A percentile compares a stretch with the other conserved stretches of the same genome.
These are phyloP conservation scores for Pseudorhiza aurosa DNA, from an alignment of 30 jellyfish, hydroid and myxozoan genomes.

Conservation along the genomic window DNA sequence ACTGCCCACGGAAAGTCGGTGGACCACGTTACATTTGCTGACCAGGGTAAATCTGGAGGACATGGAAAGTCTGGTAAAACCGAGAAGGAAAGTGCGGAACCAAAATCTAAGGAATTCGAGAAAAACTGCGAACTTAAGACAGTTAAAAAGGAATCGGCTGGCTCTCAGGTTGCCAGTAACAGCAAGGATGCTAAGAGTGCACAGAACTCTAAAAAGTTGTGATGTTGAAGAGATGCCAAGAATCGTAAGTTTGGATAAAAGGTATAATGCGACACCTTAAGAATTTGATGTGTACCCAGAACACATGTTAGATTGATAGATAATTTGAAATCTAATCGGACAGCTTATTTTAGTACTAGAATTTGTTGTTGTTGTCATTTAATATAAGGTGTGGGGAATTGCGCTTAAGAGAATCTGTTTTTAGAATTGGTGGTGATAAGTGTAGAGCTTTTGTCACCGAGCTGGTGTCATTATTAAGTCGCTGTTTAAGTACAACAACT, in stretches of 20 bases:
- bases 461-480: neutral
- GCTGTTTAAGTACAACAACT: no score
- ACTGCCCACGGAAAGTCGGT: neutral
- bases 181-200: neutral
- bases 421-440: neutral
- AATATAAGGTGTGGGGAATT: conserved; percentile 39
- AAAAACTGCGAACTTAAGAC: conserved; percentile 12
- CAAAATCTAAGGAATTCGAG: conserved; percentile 3
- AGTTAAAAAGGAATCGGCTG: neutral
- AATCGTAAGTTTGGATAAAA: conserved; percentile 4
- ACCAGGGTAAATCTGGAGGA: conserved; percentile 5
- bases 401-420: conserved; percentile 18
- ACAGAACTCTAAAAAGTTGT: neutral
- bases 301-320: conserved; percentile 2
- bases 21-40: neutral
- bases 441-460: neutral
- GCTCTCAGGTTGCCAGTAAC: neutral
- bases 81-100: neutral
- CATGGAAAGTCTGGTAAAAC: conserved; percentile 15
- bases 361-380: conserved; percentile 52
- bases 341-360: conserved; percentile 28
- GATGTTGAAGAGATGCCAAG: neutral
- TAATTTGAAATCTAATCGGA: conserved; percentile 28
- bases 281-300: conserved; percentile 8
- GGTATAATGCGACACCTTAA: neutral